phyloP scores from a whole-genome alignment of 2,797 vertebrate genomes.

The Acanthopagrus latus region DNA sequence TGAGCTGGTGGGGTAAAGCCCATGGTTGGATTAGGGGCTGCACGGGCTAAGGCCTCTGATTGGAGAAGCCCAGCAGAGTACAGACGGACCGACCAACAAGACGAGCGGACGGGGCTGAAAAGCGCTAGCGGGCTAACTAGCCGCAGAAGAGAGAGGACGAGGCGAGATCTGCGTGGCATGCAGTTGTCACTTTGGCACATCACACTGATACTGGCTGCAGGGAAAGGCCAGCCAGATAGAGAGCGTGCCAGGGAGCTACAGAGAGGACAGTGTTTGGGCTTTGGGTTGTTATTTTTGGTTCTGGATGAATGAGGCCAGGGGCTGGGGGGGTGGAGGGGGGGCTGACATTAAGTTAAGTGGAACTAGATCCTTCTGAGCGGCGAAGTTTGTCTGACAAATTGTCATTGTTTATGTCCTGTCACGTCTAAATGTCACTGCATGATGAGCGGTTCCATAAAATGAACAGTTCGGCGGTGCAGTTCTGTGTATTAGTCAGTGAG shows the following conservation, averaged over 20 bases:
- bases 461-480: not conserved
- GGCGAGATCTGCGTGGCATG: constrained; percentile 67
- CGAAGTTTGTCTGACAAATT: constrained; percentile 63
- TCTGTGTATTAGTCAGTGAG: not conserved
- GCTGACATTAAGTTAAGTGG: constrained; percentile 74
- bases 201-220: constrained; percentile 75
- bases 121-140: constrained; percentile 71
- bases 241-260: constrained; percentile 72
- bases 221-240: constrained; percentile 82
- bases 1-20: constrained; percentile 82
- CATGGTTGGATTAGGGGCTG: constrained; percentile 81
- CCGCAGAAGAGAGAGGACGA: constrained; percentile 62
- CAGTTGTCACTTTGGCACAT: constrained; percentile 80
- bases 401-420: constrained; percentile 55
- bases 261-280: constrained; percentile 73
- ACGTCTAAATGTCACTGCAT: constrained; percentile 61
- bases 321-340: constrained; percentile 50
- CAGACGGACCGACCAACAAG: constrained; percentile 64
- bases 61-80: constrained; percentile 79
- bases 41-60: constrained; percentile 74
- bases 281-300: constrained; percentile 78
- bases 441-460: constrained; percentile 23
- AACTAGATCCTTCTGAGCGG: constrained; percentile 71
- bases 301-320: constrained; percentile 66
- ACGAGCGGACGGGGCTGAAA: constrained; percentile 37